Conservation (phyloP, 2,888 invertebrate genomes). For the Andrena minutula region DNA sequence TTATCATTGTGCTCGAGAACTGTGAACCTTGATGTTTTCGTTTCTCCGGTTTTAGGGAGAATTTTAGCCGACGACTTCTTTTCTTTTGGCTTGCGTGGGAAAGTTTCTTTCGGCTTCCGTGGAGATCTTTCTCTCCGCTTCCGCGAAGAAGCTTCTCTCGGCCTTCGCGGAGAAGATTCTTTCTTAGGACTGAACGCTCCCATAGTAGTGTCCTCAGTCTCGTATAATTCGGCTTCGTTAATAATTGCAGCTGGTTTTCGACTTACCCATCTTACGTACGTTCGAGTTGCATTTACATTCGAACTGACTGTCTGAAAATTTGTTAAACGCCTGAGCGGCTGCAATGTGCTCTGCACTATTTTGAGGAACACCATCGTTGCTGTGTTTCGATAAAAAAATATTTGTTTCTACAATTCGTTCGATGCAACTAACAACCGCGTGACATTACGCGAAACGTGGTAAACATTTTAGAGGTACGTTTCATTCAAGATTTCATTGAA, state of each 20-base stretch:
- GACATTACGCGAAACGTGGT: background rate
- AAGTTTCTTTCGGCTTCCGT: too few species aligned
- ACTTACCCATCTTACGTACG: conserved; percentile 85
- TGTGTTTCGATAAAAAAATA: background rate
- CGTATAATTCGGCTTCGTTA: conserved; percentile 85
- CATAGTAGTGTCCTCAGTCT: conserved; percentile 49
- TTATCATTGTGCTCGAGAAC: conserved; percentile 89
- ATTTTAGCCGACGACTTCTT: conserved; percentile 81
- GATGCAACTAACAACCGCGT: background rate
- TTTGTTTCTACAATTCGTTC: background rate
- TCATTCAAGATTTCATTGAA: too few species aligned
- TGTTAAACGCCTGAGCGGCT: background rate
- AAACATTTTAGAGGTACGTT: background rate
- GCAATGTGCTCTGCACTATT: background rate
- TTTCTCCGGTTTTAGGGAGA: background rate
- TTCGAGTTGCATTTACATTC: conserved; percentile 25
- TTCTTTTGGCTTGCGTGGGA: conserved; percentile 67
- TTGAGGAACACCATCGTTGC: conserved; percentile 26
- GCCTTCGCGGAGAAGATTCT: background rate
- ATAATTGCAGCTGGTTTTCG: conserved; percentile 86
- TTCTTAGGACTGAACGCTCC: rapidly evolving
- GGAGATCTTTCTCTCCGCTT: background rate
- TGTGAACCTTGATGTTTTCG: conserved; percentile 84
- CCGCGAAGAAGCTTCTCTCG: background rate
- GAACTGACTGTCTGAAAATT: conserved; percentile 9